Evolutionary conservation across 2,113 vertebrate species (phyloP).

Genomic region (Corythaixoides concolor): DNA sequence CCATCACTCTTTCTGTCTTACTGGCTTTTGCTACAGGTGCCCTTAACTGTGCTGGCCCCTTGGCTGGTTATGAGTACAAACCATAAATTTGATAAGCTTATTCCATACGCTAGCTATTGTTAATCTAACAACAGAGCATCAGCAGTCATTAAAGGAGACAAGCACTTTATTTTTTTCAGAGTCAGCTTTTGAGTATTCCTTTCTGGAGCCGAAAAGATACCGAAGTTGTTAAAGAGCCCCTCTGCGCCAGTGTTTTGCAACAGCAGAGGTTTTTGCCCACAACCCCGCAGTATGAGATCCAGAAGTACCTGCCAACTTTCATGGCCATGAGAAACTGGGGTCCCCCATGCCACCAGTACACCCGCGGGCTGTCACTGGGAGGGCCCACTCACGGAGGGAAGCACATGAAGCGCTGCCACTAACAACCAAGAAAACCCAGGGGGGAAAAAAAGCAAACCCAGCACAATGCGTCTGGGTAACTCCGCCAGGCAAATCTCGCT

Average conservation of each 20-base stretch:
- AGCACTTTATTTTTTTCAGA: neutral
- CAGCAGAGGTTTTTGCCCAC: neutral
- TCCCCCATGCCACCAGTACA: neutral
- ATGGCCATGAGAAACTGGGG: too few relatives aligned
- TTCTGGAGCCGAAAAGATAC: neutral
- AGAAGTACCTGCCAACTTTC: neutral
- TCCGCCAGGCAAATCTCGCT: neutral
- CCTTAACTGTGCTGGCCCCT: neutral
- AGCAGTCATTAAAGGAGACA: neutral
- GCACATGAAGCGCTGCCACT: neutral
- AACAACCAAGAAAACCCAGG: neutral
- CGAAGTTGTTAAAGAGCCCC: neutral
- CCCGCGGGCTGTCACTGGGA: fast-evolving
- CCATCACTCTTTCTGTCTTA: neutral
- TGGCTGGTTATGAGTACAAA: neutral
- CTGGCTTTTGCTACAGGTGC: neutral
- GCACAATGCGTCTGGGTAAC: neutral
- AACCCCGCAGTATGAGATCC: fast-evolving
- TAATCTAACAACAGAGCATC: neutral
- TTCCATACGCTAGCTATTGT: neutral
- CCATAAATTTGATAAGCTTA: neutral
- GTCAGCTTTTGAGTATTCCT: neutral
- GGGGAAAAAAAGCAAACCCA: neutral
- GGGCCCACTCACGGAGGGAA: neutral
- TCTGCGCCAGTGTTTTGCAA: fast-evolving